A percentile compares a stretch with the other conserved stretches of the same genome.
Conservation (phyloP, 2,113 vertebrate genomes). For the Alethe diademata region DNA sequence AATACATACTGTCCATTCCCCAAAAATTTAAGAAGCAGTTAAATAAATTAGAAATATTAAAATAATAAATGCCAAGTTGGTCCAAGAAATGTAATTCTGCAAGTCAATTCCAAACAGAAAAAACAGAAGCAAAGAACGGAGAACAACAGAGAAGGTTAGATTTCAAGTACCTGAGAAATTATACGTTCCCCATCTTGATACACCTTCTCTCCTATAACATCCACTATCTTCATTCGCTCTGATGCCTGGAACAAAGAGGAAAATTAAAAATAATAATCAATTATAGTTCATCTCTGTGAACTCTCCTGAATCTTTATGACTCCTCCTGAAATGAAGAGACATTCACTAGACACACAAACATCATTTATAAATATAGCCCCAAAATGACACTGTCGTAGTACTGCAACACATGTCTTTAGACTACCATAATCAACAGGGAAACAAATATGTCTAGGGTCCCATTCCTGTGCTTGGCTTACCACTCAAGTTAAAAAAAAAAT, state of each 20-base stretch:
- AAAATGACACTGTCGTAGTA: rapidly evolving
- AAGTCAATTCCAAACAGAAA: background rate
- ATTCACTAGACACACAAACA: background rate
- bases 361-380: background rate
- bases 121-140: background rate
- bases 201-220: slow-evolving; percentile 90
- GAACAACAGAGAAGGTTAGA: background rate
- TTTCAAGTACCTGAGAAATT: slow-evolving; percentile 86
- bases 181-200: slow-evolving; percentile 93
- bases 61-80: background rate
- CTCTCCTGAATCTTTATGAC: background rate
- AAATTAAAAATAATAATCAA: background rate
- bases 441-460: background rate
- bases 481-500: background rate
- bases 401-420: background rate
- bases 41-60: background rate
- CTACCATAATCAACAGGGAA: background rate
- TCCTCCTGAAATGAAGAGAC: background rate
- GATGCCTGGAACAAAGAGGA: slow-evolving; percentile 76
- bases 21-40: background rate
- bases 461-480: background rate
- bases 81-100: background rate
- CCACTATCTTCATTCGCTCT: slow-evolving; percentile 97
- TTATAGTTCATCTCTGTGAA: background rate
- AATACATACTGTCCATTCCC: background rate